These are phyloP conservation scores for Drosophila nannoptera DNA, from an alignment of 1,140 invertebrate genomes.

Conservation along the genomic window DNA sequence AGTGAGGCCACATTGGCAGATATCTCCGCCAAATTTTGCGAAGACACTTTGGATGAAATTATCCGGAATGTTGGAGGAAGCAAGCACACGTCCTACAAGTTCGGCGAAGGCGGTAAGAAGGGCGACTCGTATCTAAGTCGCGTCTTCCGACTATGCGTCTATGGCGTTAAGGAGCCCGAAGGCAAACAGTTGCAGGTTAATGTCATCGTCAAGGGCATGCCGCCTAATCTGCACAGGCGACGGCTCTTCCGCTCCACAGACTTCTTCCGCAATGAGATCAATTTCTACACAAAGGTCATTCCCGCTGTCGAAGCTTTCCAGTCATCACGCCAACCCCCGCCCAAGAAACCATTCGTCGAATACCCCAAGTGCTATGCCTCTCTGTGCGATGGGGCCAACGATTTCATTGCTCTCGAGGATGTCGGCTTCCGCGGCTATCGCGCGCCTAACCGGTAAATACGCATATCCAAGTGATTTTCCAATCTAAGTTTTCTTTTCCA, in stretches of 20 bases:
- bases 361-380: constrained; percentile 81
- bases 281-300: constrained; percentile 83
- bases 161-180: constrained; percentile 76
- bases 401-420: constrained; percentile 85
- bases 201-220: constrained; percentile 83
- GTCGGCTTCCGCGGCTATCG: constrained; percentile 81
- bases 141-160: constrained; percentile 81
- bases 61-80: constrained; percentile 75
- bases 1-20: constrained; percentile 53
- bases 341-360: constrained; percentile 80
- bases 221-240: constrained; percentile 82
- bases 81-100: constrained; percentile 79
- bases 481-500: background rate
- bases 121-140: constrained; percentile 85
- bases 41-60: constrained; percentile 79
- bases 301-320: constrained; percentile 81
- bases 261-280: constrained; percentile 85
- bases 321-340: constrained; percentile 67
- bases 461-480: background rate
- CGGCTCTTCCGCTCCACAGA: constrained; percentile 84
- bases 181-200: constrained; percentile 55
- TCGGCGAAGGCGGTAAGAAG: constrained; percentile 80
- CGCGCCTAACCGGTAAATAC: constrained; percentile 64
- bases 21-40: constrained; percentile 79
- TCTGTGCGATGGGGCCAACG: constrained; percentile 82